These are phyloP conservation scores for Cyphomyrus discorhynchus DNA, from an alignment of 2,113 vertebrate species.

Conservation along the genomic window DNA sequence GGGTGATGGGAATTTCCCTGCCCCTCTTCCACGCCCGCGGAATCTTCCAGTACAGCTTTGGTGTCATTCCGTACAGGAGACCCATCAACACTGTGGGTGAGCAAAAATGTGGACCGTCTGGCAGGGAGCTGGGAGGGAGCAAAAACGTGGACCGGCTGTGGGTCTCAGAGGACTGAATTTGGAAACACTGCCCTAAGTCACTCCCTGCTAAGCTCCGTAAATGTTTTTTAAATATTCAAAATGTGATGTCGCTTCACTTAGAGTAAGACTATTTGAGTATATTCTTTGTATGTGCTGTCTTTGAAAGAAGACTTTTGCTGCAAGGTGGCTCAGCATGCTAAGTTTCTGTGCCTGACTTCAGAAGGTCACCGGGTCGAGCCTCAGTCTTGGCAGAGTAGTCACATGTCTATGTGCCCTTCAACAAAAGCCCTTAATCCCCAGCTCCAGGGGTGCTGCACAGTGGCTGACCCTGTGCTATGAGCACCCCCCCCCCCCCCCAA, in stretches of 20 bases:
- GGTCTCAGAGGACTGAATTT: neutral
- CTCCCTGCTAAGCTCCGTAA: neutral
- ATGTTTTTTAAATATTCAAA: neutral
- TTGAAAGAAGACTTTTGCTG: neutral
- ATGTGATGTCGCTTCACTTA: neutral
- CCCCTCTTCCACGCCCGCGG: constrained; percentile 85
- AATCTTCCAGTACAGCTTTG: constrained; percentile 89
- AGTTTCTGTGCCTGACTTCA: neutral
- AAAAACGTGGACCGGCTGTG: neutral
- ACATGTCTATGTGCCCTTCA: neutral
- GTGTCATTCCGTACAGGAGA: constrained; percentile 76
- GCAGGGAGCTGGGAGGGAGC: neutral
- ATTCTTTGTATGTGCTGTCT: neutral
- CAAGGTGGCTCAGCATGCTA: neutral
- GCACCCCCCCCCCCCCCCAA: too few relatives aligned
- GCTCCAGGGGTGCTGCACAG: neutral
- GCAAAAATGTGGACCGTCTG: constrained; percentile 36
- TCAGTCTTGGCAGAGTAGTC: neutral
- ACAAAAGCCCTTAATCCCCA: neutral
- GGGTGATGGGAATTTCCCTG: constrained; percentile 77
- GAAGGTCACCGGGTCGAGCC: neutral
- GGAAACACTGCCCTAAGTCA: neutral
- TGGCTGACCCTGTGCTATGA: neutral
- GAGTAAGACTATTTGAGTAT: neutral
- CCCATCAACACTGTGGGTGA: constrained; percentile 80